phyloP scores from a whole-genome alignment of 1,140 invertebrate genomes.

The Rhopalosiphum padi region DNA sequence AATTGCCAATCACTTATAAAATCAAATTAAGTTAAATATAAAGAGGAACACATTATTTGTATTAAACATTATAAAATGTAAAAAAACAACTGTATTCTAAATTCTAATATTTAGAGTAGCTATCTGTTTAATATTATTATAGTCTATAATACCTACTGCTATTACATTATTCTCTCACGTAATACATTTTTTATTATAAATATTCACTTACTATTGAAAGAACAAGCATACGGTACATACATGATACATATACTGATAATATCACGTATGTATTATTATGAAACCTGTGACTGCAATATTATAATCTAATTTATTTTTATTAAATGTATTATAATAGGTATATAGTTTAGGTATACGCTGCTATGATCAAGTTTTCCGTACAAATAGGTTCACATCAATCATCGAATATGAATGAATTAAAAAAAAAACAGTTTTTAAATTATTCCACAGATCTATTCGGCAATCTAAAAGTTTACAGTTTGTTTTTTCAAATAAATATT shows the following conservation, averaged over 20 bases:
- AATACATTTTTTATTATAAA: background rate
- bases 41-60: background rate
- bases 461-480: slow-evolving; percentile 39
- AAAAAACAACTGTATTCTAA: background rate
- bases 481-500: slow-evolving; percentile 1
- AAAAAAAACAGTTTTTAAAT: background rate
- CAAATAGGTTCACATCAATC: slow-evolving; percentile 1
- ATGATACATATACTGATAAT: background rate
- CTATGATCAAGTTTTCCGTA: background rate
- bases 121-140: background rate
- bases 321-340: background rate
- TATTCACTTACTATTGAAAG: background rate
- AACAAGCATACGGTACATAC: background rate
- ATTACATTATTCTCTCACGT: background rate
- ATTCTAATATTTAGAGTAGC: background rate
- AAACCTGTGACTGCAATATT: background rate
- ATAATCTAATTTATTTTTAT: background rate
- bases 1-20: background rate
- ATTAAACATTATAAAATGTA: background rate
- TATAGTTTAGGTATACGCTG: background rate
- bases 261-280: background rate
- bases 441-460: background rate
- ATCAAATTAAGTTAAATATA: background rate
- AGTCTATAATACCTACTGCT: background rate
- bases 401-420: background rate